phyloP scores from a whole-genome alignment of 2,113 vertebrate species.

The Eclectus roratus region DNA sequence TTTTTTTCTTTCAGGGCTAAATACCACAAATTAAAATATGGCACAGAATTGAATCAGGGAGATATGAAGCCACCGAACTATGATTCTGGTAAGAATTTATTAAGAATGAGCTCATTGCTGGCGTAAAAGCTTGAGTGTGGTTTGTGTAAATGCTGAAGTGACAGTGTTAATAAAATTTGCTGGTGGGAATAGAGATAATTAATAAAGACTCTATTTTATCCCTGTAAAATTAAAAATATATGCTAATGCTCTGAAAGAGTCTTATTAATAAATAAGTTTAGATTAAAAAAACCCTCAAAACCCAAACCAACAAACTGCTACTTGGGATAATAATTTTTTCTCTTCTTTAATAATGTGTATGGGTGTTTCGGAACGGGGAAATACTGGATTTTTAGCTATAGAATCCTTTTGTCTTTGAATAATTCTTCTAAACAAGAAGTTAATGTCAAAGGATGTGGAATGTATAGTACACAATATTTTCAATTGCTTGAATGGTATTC shows the following conservation, averaged over 20 bases:
- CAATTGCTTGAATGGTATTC: not conserved
- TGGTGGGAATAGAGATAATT: not conserved
- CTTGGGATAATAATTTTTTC: not conserved
- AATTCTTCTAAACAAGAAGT: not conserved
- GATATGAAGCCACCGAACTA: constrained; percentile 98
- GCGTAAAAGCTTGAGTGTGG: not conserved
- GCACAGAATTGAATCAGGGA: constrained; percentile 97
- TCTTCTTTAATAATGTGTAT: not conserved
- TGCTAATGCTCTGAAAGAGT: not conserved
- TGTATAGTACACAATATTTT: not conserved
- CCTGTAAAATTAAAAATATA: not conserved
- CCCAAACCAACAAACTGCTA: not conserved
- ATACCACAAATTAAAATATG: constrained; percentile 98
- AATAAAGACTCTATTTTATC: not conserved
- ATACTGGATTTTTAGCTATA: not conserved
- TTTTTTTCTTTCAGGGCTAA: constrained; percentile 79
- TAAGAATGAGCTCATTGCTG: not conserved
- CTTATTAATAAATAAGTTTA: not conserved
- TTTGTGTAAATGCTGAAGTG: not conserved
- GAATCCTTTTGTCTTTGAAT: not conserved
- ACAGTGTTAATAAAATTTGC: not conserved
- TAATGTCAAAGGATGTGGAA: not conserved
- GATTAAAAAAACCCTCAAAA: not conserved
- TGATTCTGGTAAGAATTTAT: constrained; percentile 89
- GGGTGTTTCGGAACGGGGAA: not conserved